Percentiles rank a stretch among this genome's conserved stretches.
These are phyloP conservation scores for Stramonita haemastoma DNA, from an alignment of 2,888 invertebrate species.

Conservation along the genomic window DNA sequence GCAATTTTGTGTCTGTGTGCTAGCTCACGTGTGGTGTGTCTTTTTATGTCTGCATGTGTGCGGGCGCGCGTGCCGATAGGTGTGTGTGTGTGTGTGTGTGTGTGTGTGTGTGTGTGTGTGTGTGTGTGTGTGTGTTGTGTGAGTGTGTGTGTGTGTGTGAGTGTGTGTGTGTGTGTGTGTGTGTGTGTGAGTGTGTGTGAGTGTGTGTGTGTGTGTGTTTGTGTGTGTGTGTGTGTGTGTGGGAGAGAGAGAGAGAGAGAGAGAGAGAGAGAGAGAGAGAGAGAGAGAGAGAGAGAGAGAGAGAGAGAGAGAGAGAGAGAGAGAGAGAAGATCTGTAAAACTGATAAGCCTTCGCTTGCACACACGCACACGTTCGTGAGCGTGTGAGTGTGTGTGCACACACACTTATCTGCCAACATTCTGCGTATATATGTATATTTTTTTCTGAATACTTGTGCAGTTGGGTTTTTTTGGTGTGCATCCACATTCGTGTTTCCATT, in stretches of 20 bases:
- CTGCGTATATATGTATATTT: neutral
- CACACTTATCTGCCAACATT: no score
- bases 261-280: neutral
- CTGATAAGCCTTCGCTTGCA: neutral
- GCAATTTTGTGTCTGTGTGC: neutral
- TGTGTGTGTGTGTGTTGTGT: neutral
- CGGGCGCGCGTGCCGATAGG: neutral
- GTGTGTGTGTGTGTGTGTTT: neutral
- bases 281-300: neutral
- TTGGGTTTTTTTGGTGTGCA: no score
- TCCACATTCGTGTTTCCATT: no score
- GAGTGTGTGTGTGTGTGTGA: neutral
- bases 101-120: slow-evolving; percentile 15
- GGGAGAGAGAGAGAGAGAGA: neutral
- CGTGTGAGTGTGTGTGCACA: no score
- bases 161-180: neutral
- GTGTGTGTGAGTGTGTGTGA: slow-evolving; percentile 13
- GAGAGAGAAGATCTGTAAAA: neutral
- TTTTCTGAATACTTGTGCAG: no score
- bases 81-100: neutral
- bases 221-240: neutral
- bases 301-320: neutral
- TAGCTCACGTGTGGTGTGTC: slow-evolving; percentile 1
- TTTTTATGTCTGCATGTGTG: neutral
- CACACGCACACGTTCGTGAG: no score